Evolutionary conservation across 2,888 invertebrate species (phyloP).

Genomic region (Oligia fasciuncula): DNA sequence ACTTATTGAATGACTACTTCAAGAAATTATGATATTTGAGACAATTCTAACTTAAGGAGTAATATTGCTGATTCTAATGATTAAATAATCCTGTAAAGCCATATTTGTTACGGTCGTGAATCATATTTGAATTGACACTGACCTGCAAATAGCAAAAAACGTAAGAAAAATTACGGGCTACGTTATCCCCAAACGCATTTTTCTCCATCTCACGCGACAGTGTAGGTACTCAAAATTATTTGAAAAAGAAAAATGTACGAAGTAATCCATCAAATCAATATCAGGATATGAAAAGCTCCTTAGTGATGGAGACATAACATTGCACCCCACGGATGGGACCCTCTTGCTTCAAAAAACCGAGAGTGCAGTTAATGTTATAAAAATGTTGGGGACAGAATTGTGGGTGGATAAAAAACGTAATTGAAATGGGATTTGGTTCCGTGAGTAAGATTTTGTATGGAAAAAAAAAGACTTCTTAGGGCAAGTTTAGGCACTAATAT

Average conservation of each 20-base stretch:
- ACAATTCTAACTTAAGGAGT: too few species aligned
- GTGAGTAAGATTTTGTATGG: background rate
- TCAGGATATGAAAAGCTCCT: constrained; percentile 53
- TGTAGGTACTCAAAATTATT: background rate
- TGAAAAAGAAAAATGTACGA: constrained; percentile 17
- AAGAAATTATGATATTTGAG: too few species aligned
- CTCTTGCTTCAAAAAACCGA: constrained; percentile 52
- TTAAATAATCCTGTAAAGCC: background rate
- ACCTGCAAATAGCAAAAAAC: background rate
- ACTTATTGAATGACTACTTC: too few species aligned
- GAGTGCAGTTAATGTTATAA: constrained; percentile 60
- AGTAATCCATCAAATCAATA: constrained; percentile 71
- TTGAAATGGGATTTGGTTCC: constrained; percentile 48
- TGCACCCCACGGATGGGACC: constrained; percentile 68
- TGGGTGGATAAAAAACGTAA: constrained; percentile 18
- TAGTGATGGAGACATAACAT: constrained; percentile 70
- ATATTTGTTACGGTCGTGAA: background rate
- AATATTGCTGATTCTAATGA: background rate
- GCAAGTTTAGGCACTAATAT: background rate
- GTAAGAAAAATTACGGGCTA: background rate
- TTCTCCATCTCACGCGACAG: too few species aligned
- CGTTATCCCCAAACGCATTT: background rate
- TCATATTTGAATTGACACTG: background rate
- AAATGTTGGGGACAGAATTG: constrained; percentile 52
- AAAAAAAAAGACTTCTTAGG: background rate